These are phyloP conservation scores for Steatocranus sp. DNA, from an alignment of 2,797 vertebrate species.

Conservation along the genomic window DNA sequence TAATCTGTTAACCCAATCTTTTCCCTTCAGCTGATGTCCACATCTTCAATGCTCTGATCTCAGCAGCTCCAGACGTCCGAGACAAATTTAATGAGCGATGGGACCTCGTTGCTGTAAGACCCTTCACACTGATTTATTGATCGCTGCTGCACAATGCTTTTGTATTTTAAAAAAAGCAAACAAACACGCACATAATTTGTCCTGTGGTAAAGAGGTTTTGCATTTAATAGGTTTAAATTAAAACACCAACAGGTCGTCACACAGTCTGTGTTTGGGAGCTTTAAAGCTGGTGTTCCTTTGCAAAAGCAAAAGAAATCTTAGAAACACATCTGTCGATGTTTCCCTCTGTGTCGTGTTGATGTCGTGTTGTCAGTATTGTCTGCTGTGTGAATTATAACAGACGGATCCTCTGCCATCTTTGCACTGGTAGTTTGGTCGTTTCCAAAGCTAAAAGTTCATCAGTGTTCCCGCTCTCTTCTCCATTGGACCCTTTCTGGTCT, in stretches of 20 bases:
- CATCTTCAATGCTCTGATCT: constrained; percentile 86
- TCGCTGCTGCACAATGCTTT: neutral
- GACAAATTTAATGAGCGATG: constrained; percentile 75
- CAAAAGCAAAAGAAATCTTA: too few species aligned
- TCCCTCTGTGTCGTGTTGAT: too few species aligned
- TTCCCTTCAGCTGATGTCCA: constrained; percentile 82
- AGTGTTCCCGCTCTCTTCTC: neutral
- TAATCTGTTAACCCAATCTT: neutral
- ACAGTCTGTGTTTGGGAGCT: too few species aligned
- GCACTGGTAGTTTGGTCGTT: neutral
- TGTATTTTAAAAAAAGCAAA: fast-evolving
- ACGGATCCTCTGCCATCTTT: neutral
- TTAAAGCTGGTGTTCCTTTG: too few species aligned
- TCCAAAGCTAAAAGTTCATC: neutral
- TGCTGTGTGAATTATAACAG: too few species aligned
- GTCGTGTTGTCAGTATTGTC: too few species aligned
- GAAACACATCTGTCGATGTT: too few species aligned
- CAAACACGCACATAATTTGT: neutral
- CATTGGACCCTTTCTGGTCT: neutral
- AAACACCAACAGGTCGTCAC: too few species aligned
- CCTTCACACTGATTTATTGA: neutral
- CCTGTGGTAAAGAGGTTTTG: neutral
- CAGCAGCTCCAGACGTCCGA: constrained; percentile 61
- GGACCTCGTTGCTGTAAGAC: constrained; percentile 80
- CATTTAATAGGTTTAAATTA: too few species aligned